phyloP scores from a whole-genome alignment of 2,113 vertebrate genomes.

The Alosa alosa region DNA sequence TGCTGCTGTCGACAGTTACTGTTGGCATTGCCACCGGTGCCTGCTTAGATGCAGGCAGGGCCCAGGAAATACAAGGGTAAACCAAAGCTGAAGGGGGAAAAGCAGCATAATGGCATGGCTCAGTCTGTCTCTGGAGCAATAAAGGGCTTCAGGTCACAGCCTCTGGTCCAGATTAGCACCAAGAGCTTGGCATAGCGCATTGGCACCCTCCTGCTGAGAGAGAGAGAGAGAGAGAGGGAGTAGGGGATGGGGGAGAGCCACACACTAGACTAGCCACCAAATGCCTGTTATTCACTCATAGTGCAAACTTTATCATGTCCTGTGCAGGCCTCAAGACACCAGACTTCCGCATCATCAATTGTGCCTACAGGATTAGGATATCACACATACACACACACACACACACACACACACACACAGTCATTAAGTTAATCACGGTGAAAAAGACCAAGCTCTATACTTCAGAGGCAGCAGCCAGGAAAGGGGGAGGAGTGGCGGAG shows the following conservation, averaged over 20 bases:
- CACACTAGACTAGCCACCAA: background rate
- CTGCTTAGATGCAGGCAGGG: background rate
- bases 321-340: background rate
- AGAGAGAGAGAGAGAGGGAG: background rate
- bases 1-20: background rate
- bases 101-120: background rate
- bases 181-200: background rate
- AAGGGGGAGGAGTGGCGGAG: background rate
- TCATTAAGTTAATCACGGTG: conserved; percentile 2
- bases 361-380: background rate
- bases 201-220: background rate
- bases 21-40: background rate
- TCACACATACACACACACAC: background rate
- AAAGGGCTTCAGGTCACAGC: conserved; percentile 10
- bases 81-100: background rate
- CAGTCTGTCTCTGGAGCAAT: background rate
- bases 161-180: conserved; percentile 1
- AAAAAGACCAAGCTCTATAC: background rate
- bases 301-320: background rate
- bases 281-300: background rate
- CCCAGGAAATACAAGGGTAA: background rate
- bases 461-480: background rate
- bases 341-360: background rate
- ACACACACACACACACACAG: background rate
- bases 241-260: no score